phyloP scores from a whole-genome alignment of 1,140 invertebrate genomes.

The Pseudomyrmex flavicornis region DNA sequence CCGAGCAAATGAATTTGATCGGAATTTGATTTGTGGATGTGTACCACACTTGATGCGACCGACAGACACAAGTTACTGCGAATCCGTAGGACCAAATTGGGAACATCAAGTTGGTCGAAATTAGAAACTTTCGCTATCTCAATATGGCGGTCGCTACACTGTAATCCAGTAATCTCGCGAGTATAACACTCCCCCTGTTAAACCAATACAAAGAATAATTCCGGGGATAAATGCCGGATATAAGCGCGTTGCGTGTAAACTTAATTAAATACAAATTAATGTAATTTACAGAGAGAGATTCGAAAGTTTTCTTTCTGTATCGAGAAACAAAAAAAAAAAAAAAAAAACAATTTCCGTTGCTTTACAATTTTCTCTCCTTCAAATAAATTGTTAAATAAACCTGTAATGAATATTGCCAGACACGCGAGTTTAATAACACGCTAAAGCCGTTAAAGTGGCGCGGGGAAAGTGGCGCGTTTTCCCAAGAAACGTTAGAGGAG shows the following conservation, averaged over 20 bases:
- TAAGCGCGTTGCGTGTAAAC: neutral
- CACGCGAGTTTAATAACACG: slow-evolving; percentile 8
- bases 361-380: too few relatives aligned
- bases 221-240: slow-evolving; percentile 1
- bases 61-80: slow-evolving; percentile 42
- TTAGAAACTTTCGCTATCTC: slow-evolving; percentile 42
- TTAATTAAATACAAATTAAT: neutral
- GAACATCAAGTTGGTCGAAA: slow-evolving; percentile 51
- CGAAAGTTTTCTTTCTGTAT: too few relatives aligned
- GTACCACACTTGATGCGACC: slow-evolving; percentile 32
- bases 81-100: slow-evolving; percentile 47
- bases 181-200: slow-evolving; percentile 28
- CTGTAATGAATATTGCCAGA: neutral
- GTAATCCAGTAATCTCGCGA: slow-evolving; percentile 32
- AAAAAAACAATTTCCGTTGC: too few relatives aligned
- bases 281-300: neutral
- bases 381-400: too few relatives aligned
- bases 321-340: too few relatives aligned
- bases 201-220: slow-evolving; percentile 24
- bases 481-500: too few relatives aligned
- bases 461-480: neutral
- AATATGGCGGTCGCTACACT: slow-evolving; percentile 15
- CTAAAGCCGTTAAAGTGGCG: neutral
- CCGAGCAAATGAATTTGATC: slow-evolving; percentile 43
- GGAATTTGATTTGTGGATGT: slow-evolving; percentile 48